Evolutionary conservation across 1,140 invertebrate species (phyloP), one percentile per base, ranked within the genome.

Genomic region (Microvelia longipes): DNA sequence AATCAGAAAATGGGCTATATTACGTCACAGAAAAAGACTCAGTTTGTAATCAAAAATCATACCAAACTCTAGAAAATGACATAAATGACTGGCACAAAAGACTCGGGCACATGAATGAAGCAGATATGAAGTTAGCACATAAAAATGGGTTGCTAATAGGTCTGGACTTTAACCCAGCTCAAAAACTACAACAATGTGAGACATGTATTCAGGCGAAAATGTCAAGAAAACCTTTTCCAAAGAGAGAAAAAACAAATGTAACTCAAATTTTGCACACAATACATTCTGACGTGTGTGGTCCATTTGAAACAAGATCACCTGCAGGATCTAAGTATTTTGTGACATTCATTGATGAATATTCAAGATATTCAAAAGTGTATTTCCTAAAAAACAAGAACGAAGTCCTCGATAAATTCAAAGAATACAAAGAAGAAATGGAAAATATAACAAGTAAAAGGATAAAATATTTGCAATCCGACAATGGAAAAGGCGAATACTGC

Each of bases 401-500:
- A 19, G 68, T 68, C 1, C 29, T 27, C 1, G 25, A 65, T 30
- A 19, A 13, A 14, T 72, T 72, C 29, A 64, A 35, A 28, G 35
- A 62, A 14, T 73, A 64, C 28, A 29, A 69, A 50, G 61, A 69
- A 15, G 29, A 28, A n/a, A 66, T 68, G 19, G 66, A 69, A 63
- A 70, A 69, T 60, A 61, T 19, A 29, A 63, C 1, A 66, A 27
- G 26, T 30, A 15, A 50, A 50, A 72, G 62, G 66, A 68, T 73
- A 5, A 72, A 73, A 70, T 70, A 67, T 75, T 27, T 68, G 13
- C 11, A 60, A 68, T 27, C 24, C 11, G 78, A 80, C 61, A 79
- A 80, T 74, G 78, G 78, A 13, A 69, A 28, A 27, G 35, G 35
- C 5, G 79, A 82, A 73, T 71, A 71, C 64, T 15, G 1, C n/a